A percentile compares a stretch with the other conserved stretches of the same genome.
Evolutionary conservation across 2,888 invertebrate species (phyloP).

Genomic region (Germaria angustata): DNA sequence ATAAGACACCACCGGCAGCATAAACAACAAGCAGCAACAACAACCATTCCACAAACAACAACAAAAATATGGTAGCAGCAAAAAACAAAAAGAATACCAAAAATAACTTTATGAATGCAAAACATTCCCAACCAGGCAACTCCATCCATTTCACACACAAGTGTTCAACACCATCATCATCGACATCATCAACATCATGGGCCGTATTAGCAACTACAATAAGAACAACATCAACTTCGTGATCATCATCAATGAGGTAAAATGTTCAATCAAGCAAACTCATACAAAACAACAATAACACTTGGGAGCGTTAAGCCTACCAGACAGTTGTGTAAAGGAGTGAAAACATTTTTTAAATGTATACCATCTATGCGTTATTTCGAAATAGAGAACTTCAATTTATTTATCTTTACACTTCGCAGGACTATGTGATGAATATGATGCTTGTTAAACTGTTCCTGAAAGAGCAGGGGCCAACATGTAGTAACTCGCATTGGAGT

Average conservation of each 20-base stretch:
- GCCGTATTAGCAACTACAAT: constrained; percentile 37
- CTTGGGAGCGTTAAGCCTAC: constrained; percentile 30
- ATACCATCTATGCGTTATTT: no score
- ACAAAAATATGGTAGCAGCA: constrained; percentile 19
- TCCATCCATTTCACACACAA: constrained; percentile 56
- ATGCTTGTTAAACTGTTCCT: no score
- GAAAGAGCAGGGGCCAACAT: no score
- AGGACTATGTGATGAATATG: no score
- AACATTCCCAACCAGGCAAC: constrained; percentile 46
- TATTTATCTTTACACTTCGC: no score
- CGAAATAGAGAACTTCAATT: no score
- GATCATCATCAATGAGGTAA: constrained; percentile 44
- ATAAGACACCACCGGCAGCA: constrained; percentile 59
- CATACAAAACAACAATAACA: constrained; percentile 8
- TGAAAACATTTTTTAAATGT: background rate
- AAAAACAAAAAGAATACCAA: constrained; percentile 24
- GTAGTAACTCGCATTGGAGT: no score
- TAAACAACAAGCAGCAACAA: constrained; percentile 43
- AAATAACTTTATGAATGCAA: constrained; percentile 62
- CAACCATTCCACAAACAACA: constrained; percentile 10
- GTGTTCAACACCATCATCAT: constrained; percentile 59
- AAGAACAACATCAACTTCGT: constrained; percentile 30
- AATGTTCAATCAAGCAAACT: constrained; percentile 37
- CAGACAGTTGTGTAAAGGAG: background rate
- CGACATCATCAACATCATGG: constrained; percentile 30